These are phyloP conservation scores for Ectropis grisescens DNA, from an alignment of 1,140 invertebrate genomes.

Conservation along the genomic window DNA sequence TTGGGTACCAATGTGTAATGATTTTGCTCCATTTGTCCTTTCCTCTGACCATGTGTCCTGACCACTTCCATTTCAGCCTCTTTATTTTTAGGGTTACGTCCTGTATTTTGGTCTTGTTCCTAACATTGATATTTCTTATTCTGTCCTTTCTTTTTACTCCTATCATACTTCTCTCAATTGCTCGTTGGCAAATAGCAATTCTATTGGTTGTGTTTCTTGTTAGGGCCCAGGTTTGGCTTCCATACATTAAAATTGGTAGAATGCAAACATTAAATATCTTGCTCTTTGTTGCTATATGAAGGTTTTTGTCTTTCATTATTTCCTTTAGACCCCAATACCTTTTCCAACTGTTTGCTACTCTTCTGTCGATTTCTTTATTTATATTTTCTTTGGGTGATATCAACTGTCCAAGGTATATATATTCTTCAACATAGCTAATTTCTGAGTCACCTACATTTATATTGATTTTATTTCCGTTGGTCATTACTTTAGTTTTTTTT, in stretches of 20 bases:
- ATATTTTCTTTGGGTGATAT: slow-evolving; percentile 6
- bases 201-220: slow-evolving; percentile 5
- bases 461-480: slow-evolving; percentile 11
- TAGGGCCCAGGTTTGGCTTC: slow-evolving; percentile 10
- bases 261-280: slow-evolving; percentile 11
- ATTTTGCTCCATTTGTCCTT: too few species aligned
- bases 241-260: slow-evolving; percentile 10
- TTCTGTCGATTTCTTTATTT: slow-evolving; percentile 12
- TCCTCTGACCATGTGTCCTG: too few species aligned
- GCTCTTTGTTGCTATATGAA: slow-evolving; percentile 10
- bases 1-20: too few species aligned
- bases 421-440: slow-evolving; percentile 15
- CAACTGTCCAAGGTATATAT: slow-evolving; percentile 14
- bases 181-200: slow-evolving; percentile 7
- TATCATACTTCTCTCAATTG: slow-evolving; percentile 14
- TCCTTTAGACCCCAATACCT: slow-evolving; percentile 13
- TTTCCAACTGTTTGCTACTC: slow-evolving; percentile 10
- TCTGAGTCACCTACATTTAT: slow-evolving; percentile 10
- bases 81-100: too few species aligned
- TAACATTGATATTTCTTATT: too few species aligned
- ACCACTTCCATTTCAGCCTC: too few species aligned
- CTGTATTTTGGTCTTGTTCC: too few species aligned
- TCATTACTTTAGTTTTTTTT: slow-evolving; percentile 21
- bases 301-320: slow-evolving; percentile 13
- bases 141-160: slow-evolving; percentile 6